phyloP scores from a whole-genome alignment of 1,140 invertebrate genomes.

The Drosophila nebulosa region DNA sequence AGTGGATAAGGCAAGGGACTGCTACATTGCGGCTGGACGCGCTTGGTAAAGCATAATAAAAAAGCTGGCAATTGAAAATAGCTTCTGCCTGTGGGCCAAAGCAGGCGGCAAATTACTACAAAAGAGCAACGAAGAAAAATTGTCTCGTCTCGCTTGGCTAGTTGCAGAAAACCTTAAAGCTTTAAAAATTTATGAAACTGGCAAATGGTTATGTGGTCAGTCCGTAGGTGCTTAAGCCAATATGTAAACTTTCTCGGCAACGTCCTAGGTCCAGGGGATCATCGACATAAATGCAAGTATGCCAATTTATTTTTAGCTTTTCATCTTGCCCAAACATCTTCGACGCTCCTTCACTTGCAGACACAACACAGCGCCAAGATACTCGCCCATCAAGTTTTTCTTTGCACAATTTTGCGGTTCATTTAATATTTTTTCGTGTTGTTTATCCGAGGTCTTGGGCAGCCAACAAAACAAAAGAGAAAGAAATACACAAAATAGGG shows the following conservation, averaged over 20 bases:
- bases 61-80: constrained; percentile 46
- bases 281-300: constrained; percentile 48
- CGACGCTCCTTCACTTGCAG: constrained; percentile 15
- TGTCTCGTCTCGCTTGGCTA: constrained; percentile 7
- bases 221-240: background rate
- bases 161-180: constrained; percentile 24
- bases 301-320: constrained; percentile 64
- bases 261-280: constrained; percentile 10
- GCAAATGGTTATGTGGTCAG: constrained; percentile 9
- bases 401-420: constrained; percentile 76
- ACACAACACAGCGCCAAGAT: background rate
- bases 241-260: background rate
- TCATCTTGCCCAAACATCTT: constrained; percentile 25
- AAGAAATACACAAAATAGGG: background rate
- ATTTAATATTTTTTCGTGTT: constrained; percentile 74
- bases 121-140: background rate
- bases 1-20: constrained; percentile 29
- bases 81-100: constrained; percentile 25
- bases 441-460: constrained; percentile 51
- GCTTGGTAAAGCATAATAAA: constrained; percentile 34
- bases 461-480: background rate
- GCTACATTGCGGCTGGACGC: constrained; percentile 52
- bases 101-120: background rate
- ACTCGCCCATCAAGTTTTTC: background rate
- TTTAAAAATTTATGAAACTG: constrained; percentile 46